These are phyloP conservation scores for Chelmon rostratus DNA, from an alignment of 2,797 vertebrate species.

Conservation along the genomic window DNA sequence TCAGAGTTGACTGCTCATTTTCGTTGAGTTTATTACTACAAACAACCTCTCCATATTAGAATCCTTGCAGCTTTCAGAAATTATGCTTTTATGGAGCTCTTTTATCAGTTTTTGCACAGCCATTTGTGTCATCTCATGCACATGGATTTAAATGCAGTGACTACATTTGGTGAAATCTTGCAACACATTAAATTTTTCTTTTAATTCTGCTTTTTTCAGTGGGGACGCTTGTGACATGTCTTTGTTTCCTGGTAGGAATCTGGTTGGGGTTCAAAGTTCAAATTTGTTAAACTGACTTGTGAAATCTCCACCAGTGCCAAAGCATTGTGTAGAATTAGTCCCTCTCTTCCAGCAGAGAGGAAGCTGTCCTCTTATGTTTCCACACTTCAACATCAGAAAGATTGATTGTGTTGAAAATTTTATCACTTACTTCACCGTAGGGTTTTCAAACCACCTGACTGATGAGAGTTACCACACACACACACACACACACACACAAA, in stretches of 20 bases:
- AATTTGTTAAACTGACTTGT: background rate
- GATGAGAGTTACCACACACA: background rate
- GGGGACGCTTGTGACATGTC: background rate
- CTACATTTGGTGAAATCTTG: no score
- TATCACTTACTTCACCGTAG: background rate
- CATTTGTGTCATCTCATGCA: no score
- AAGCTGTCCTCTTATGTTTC: constrained; percentile 1
- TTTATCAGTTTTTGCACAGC: no score
- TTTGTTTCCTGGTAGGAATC: background rate
- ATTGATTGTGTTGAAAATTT: constrained; percentile 22
- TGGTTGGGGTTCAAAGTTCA: background rate
- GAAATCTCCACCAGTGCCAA: background rate
- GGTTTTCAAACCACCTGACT: background rate
- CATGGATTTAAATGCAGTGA: no score
- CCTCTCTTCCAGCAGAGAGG: background rate
- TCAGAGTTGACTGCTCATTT: no score
- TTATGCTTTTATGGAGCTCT: no score
- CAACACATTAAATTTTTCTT: no score
- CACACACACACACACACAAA: background rate
- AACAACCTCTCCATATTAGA: no score
- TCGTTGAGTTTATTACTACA: no score
- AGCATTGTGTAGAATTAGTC: background rate
- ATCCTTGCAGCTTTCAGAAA: no score
- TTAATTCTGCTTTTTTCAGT: no score
- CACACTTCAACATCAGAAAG: background rate